Evolutionary conservation across 2,888 invertebrate genomes (phyloP).

Genomic region (Ophion slaviceki): DNA sequence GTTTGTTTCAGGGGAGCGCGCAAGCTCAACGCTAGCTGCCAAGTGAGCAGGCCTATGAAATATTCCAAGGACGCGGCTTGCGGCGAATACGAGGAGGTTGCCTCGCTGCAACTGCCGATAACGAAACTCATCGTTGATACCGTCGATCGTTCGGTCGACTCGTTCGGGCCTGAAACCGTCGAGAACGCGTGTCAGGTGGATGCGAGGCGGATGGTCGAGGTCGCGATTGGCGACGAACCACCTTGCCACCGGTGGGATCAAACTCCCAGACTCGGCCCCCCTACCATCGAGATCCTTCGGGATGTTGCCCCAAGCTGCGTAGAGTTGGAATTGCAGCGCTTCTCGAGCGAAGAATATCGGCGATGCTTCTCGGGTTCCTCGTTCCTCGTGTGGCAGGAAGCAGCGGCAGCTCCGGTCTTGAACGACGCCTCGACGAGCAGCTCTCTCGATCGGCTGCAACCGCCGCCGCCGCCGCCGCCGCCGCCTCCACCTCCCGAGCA

Average conservation of each 20-base stretch:
- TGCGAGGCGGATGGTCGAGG: slow-evolving; percentile 17
- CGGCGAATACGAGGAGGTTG: slow-evolving; percentile 35
- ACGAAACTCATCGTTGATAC: slow-evolving; percentile 48
- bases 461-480: too few relatives aligned
- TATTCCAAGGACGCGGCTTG: slow-evolving; percentile 37
- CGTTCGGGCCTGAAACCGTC: slow-evolving; percentile 26
- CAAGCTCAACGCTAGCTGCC: slow-evolving; percentile 34
- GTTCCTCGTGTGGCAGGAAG: too few relatives aligned
- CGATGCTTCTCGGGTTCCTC: too few relatives aligned
- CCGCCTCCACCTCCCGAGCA: not conserved
- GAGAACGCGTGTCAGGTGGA: slow-evolving; percentile 53
- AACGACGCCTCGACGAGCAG: not conserved
- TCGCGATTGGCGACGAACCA: slow-evolving; percentile 21
- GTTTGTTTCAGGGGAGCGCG: slow-evolving; percentile 45
- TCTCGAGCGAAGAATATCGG: not conserved
- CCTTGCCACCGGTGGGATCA: not conserved
- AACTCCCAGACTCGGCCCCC: not conserved
- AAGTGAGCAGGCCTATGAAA: slow-evolving; percentile 6
- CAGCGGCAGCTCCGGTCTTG: not conserved
- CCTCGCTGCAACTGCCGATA: not conserved
- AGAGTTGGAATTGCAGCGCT: not conserved
- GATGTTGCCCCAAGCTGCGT: not conserved
- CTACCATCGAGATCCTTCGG: slow-evolving; percentile 39
- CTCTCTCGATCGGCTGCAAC: too few relatives aligned
- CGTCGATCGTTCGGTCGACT: slow-evolving; percentile 57